These are phyloP conservation scores for Andrena trimmerana DNA, from an alignment of 2,888 invertebrate species.

Conservation along the genomic window DNA sequence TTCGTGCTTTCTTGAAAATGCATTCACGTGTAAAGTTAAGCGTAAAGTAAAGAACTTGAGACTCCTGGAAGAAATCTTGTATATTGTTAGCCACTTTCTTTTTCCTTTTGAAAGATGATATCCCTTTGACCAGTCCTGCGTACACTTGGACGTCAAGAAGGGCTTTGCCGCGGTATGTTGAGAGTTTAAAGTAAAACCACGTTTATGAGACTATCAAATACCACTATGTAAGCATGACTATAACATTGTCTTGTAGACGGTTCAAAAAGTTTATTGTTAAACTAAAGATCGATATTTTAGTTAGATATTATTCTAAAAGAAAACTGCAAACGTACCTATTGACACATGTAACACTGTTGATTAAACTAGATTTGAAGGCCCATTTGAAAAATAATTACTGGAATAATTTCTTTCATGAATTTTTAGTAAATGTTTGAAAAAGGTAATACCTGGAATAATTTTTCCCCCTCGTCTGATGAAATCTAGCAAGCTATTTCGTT, in stretches of 20 bases:
- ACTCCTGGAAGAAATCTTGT: slow-evolving; percentile 13
- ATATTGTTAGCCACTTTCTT: slow-evolving; percentile 29
- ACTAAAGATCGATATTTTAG: neutral
- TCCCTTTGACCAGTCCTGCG: slow-evolving; percentile 36
- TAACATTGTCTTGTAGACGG: neutral
- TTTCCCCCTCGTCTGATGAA: no score
- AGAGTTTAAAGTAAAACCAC: slow-evolving; percentile 34
- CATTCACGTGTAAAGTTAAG: slow-evolving; percentile 1
- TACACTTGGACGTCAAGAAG: slow-evolving; percentile 36
- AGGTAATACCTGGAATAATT: no score
- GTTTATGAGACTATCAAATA: slow-evolving; percentile 30
- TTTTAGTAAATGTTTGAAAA: no score
- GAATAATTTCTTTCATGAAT: neutral
- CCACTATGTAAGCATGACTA: slow-evolving; percentile 30
- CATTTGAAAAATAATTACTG: no score
- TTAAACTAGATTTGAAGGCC: no score
- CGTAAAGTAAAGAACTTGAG: slow-evolving; percentile 21
- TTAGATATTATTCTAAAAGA: neutral
- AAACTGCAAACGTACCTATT: no score
- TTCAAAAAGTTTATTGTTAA: slow-evolving; percentile 6
- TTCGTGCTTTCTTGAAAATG: slow-evolving; percentile 8
- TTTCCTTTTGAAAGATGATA: slow-evolving; percentile 16
- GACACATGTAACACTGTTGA: no score
- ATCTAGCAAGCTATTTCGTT: no score
- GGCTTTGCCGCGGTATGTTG: slow-evolving; percentile 36